Evolutionary conservation across 1,140 invertebrate genomes (phyloP), one percentile per base, ranked within the genome.

Genomic region (Solenopsis fugax): DNA sequence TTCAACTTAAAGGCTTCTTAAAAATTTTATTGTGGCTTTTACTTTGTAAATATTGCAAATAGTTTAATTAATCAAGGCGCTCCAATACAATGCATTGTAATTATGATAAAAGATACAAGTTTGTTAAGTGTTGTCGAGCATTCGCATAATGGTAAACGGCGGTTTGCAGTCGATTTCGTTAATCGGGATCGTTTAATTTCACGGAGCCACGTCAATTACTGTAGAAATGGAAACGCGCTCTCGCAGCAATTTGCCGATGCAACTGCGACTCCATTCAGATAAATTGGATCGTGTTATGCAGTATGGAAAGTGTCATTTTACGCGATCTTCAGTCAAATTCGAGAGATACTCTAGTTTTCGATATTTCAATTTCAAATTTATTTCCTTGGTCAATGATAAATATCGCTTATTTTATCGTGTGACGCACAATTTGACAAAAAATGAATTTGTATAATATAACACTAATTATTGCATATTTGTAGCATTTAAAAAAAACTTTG

Each of bases 121-220:
- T 65, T 18, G 9, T 6, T 13, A n/a, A 41, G 29, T 9, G 16
- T 75, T 29, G 29, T 58, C 21, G 16, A 58, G 18, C 21, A 58
- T 60, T 76, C n/a, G 34, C 13, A 58, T 29, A 41, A 21, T 75
- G 16, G 52, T 37, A 56, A 37, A 41, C 21, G 34, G 21, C 7
- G 24, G 24, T 12, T 24, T 21, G n/a, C 54, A 71, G 52, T 60
- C 52, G 56, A 88, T 84, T 87, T 84, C 77, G 85, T 87, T 89
- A 87, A 88, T 84, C 77, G 62, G 16, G 62, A 82, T 60, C 77
- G 62, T 88, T 89, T 89, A 89, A 87, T 87, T 89, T 89, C 87
- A 62, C 62, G 77, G 64, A 21, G 7, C n/a, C 48, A 48, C 69
- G 41, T 72, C 75, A 73, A 87, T 86, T 58, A 24, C 18, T 13